Percentiles rank a stretch among this genome's conserved stretches.
Evolutionary conservation across 2,888 invertebrate genomes (phyloP).

Genomic region (Frankliniella fusca): DNA sequence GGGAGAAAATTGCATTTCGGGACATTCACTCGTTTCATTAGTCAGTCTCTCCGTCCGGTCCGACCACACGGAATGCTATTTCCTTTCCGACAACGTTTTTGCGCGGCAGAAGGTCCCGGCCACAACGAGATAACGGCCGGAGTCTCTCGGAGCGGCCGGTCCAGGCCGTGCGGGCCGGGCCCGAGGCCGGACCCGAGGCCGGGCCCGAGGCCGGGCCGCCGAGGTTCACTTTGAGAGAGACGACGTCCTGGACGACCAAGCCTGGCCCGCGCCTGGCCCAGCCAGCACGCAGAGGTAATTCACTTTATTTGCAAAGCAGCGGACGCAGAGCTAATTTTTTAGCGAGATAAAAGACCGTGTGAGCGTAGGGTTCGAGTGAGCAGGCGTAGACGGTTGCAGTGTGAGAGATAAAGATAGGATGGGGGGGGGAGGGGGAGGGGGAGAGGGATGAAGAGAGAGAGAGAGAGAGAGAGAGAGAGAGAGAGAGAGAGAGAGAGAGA

Average conservation of each 20-base stretch:
- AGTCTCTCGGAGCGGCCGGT: not conserved
- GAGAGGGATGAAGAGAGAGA: not conserved
- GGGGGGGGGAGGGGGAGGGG: not conserved
- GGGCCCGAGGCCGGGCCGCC: too few species aligned
- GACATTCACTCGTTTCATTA: too few species aligned
- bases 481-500: too few species aligned
- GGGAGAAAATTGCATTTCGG: too few species aligned
- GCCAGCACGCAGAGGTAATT: not conserved
- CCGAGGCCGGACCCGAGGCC: too few species aligned
- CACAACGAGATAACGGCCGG: not conserved
- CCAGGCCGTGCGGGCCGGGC: not conserved
- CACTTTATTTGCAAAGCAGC: not conserved
- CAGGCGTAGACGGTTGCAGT: not conserved
- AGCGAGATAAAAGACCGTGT: slow-evolving; percentile 6
- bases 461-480: too few species aligned
- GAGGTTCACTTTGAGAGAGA: too few species aligned
- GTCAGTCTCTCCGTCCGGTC: too few species aligned
- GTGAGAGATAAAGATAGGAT: too few species aligned
- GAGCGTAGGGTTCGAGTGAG: not conserved
- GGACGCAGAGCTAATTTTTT: not conserved
- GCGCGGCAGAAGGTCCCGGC: too few species aligned
- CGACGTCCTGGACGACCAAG: not conserved
- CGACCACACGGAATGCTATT: too few species aligned
- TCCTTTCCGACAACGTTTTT: too few species aligned
- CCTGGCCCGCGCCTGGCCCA: not conserved